Base-by-base conservation (phyloP, 2,888 invertebrate genomes). In the Drosophila vallismaia region DNA sequence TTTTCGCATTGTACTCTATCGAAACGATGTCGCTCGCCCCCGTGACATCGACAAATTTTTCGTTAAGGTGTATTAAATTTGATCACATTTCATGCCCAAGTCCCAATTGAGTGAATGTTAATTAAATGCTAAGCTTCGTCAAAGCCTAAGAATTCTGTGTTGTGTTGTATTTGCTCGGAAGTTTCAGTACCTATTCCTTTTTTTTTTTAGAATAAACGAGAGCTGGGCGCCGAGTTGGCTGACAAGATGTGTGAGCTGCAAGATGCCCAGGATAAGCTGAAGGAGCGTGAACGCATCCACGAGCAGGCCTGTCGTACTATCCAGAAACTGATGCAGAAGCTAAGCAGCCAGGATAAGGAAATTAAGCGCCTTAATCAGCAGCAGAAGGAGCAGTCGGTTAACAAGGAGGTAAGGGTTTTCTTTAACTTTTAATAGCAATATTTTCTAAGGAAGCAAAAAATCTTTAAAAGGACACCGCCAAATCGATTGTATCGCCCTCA, bases 271-370 rank as follows among this genome's bases (percentile, higher is more conserved):
- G 88, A 88, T 46, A 83, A 90, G 60, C 71, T 91, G 0, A 68
- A 85, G 50, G 88, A 88, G 42, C 88, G 88, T 9, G 87, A 87
- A 2, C 77, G 83, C 33, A 82, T 88, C 24, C 88, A 91, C 56
- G 91, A 91, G 9, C 89, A 90, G 62, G 89, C 90, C 1, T 90
- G 89, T 38, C 88, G 89, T 58, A 88, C 88, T 24, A 89, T 91
- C 49, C 89, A 91, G 56, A 90, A 90, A 55, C 70, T 91, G n/a
- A 80, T 89, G 82, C 71, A 81, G 26, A 86, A 81, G 69, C 77
- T 90, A 38, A 90, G 88, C 71, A 86, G 83, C 38, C 88, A 90
- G 46, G 86, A 91, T 54, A 73, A 77, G 40, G 90, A 92, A 79
- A 86, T 90, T 10, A 84, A 85, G 24, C 77, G 78, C 59, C 63